phyloP scores from a whole-genome alignment of 1,140 invertebrate species.

The Sycobia sp. region DNA sequence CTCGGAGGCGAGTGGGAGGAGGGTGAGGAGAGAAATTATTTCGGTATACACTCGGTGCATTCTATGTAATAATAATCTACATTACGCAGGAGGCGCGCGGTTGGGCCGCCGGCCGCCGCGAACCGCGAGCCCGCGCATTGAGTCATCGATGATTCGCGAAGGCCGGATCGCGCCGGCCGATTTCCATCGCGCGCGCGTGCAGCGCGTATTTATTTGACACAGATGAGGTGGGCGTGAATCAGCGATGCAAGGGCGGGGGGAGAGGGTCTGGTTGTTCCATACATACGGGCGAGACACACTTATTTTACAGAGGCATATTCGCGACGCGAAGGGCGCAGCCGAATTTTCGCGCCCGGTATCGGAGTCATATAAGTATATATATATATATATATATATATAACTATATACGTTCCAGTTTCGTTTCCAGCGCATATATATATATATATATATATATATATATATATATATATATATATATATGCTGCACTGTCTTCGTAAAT shows the following conservation, averaged over 20 bases:
- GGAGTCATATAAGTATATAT: neutral
- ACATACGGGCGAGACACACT: neutral
- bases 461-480: no score
- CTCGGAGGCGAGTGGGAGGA: neutral
- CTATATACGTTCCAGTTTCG: no score
- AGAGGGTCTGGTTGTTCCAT: neutral
- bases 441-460: no score
- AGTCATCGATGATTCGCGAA: constrained; percentile 21
- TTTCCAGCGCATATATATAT: no score
- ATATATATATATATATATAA: no score
- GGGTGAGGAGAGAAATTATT: neutral
- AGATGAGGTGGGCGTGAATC: neutral
- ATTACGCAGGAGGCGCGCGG: neutral
- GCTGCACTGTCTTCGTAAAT: neutral
- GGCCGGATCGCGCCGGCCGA: constrained; percentile 19
- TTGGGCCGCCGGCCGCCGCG: neutral
- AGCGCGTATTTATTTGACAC: constrained; percentile 22
- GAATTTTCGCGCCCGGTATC: neutral
- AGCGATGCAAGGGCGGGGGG: neutral
- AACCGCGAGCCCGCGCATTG: neutral
- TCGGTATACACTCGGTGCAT: no score
- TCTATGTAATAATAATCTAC: no score
- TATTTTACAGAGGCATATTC: neutral
- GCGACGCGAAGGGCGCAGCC: neutral
- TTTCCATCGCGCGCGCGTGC: no score